A percentile compares a stretch with the other conserved stretches of the same genome.
These are phyloP conservation scores for Catostomus latipinnis DNA, from an alignment of 2,797 vertebrate species.

Conservation along the genomic window DNA sequence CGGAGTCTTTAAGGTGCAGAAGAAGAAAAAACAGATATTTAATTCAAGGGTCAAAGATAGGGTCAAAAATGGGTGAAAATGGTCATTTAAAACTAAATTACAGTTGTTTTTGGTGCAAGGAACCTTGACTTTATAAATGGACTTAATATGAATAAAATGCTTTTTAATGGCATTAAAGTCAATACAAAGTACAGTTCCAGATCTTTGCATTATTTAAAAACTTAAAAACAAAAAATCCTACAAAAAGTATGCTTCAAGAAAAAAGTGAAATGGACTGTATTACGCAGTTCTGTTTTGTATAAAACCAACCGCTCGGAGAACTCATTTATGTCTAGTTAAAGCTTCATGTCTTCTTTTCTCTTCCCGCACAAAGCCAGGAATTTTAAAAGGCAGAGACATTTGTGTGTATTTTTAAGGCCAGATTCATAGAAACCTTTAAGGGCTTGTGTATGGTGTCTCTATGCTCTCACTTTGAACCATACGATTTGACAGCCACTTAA, in stretches of 20 bases:
- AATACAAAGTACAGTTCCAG: no score
- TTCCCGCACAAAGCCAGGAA: slow-evolving; percentile 11
- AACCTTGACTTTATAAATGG: no score
- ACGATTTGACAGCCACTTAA: no score
- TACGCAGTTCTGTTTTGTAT: slow-evolving; percentile 13
- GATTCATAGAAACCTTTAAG: slow-evolving; percentile 23
- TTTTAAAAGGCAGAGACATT: slow-evolving; percentile 7
- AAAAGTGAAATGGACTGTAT: background rate
- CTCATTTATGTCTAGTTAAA: slow-evolving; percentile 42
- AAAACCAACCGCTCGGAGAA: slow-evolving; percentile 29
- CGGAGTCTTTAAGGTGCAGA: no score
- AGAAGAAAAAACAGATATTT: no score
- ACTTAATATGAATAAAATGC: no score
- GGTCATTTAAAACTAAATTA: no score
- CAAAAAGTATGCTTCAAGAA: background rate
- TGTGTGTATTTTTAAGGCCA: slow-evolving; percentile 27
- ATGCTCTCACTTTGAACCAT: background rate
- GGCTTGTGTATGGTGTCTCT: background rate
- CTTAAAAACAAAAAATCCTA: background rate
- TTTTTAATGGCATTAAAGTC: no score
- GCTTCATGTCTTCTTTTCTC: slow-evolving; percentile 27
- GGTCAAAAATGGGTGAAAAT: no score
- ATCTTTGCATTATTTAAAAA: no score
- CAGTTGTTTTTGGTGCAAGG: no score
- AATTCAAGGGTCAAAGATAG: no score